phyloP scores from a whole-genome alignment of 2,797 vertebrate species.

The Danio aesculapii region DNA sequence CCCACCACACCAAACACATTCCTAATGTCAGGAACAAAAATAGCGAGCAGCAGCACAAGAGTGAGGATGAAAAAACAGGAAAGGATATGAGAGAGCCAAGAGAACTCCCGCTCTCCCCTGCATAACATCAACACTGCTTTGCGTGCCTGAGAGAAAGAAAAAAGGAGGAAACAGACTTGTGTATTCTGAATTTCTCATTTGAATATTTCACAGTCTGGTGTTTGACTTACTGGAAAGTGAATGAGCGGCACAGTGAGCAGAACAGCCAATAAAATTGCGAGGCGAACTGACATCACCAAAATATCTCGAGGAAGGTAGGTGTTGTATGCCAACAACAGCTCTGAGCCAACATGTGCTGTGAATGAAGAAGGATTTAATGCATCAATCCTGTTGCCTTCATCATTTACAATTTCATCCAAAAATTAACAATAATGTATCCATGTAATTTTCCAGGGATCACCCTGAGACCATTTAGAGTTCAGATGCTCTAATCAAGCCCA shows the following conservation, averaged over 20 bases:
- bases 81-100: slow-evolving; percentile 82
- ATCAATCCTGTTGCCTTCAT: not conserved
- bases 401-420: not conserved
- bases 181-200: not conserved
- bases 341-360: slow-evolving; percentile 87
- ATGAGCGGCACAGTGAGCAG: slow-evolving; percentile 92
- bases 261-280: slow-evolving; percentile 88
- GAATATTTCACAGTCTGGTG: not conserved
- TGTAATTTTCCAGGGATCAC: not conserved
- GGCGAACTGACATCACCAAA: slow-evolving; percentile 85
- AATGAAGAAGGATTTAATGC: slow-evolving; percentile 45
- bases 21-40: slow-evolving; percentile 92
- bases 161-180: not conserved
- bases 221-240: slow-evolving; percentile 92
- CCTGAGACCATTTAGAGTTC: not conserved
- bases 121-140: slow-evolving; percentile 86
- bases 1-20: slow-evolving; percentile 91
- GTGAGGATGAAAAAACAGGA: slow-evolving; percentile 83
- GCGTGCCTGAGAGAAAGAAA: slow-evolving; percentile 80
- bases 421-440: not conserved
- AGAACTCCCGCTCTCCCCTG: slow-evolving; percentile 79
- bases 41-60: slow-evolving; percentile 85
- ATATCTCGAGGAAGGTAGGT: slow-evolving; percentile 83
- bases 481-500: not conserved
- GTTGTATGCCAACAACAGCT: slow-evolving; percentile 86